Conservation (phyloP, 2,797 vertebrate species). For the Allobates femoralis region DNA sequence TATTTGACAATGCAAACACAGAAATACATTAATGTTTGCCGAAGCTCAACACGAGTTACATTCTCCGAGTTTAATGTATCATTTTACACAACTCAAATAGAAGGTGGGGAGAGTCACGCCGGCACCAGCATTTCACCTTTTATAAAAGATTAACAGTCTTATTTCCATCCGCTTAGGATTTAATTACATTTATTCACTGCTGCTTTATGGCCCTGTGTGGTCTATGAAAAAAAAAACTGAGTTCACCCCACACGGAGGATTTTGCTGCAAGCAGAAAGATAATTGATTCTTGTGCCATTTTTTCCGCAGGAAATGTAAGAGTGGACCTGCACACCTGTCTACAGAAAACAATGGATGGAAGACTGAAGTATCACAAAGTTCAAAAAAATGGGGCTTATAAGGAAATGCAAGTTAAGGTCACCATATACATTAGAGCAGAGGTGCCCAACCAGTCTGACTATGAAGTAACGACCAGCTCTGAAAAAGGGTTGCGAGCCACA, state of each 20-base stretch:
- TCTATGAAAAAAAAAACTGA: neutral
- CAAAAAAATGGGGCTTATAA: neutral
- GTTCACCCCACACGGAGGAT: neutral
- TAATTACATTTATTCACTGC: slow-evolving; percentile 13
- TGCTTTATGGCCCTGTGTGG: slow-evolving; percentile 11
- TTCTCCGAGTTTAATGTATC: slow-evolving; percentile 23
- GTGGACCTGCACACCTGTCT: neutral
- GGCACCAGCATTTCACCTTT: neutral
- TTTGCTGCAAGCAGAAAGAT: neutral
- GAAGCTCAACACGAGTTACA: slow-evolving; percentile 19
- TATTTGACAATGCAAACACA: neutral
- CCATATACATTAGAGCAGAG: too few relatives aligned
- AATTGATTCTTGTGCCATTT: slow-evolving; percentile 19
- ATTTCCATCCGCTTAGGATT: neutral
- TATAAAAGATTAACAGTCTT: slow-evolving; percentile 29
- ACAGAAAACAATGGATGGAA: neutral
- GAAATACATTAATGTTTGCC: slow-evolving; percentile 4
- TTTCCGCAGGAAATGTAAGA: neutral
- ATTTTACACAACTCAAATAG: slow-evolving; percentile 2
- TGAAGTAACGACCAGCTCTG: too few relatives aligned
- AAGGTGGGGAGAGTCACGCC: neutral
- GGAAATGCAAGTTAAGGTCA: too few relatives aligned
- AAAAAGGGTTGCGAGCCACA: too few relatives aligned
- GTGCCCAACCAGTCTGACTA: too few relatives aligned
- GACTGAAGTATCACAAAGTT: neutral